phyloP scores from a whole-genome alignment of 2,888 invertebrate species.

The Metallyticus violacea region DNA sequence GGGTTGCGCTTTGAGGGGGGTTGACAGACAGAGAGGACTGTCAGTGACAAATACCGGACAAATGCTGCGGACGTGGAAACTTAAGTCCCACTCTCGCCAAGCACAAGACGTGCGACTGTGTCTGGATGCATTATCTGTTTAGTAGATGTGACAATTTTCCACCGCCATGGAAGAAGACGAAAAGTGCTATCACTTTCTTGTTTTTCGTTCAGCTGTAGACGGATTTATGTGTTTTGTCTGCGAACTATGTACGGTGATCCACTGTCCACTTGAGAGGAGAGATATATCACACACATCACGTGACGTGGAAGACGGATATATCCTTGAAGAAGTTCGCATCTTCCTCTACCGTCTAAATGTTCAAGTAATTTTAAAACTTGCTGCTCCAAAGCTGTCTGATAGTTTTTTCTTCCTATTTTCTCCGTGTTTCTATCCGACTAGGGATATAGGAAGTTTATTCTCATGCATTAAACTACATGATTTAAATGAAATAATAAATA shows the following conservation, averaged over 20 bases:
- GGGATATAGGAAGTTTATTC: too few relatives aligned
- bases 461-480: too few relatives aligned
- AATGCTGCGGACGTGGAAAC: slow-evolving; percentile 12
- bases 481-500: too few relatives aligned
- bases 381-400: too few relatives aligned
- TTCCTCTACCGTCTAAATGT: too few relatives aligned
- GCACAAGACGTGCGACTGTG: background rate
- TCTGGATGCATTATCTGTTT: slow-evolving; percentile 13
- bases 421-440: too few relatives aligned
- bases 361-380: too few relatives aligned
- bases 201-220: background rate
- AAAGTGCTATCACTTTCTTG: background rate
- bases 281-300: too few relatives aligned
- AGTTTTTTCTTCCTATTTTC: too few relatives aligned
- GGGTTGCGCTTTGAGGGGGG: background rate
- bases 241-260: too few relatives aligned
- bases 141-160: slow-evolving; percentile 15
- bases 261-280: too few relatives aligned
- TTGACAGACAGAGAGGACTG: background rate
- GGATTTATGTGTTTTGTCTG: background rate
- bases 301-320: background rate
- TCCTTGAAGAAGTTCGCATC: background rate
- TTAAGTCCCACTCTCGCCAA: background rate
- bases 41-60: slow-evolving; percentile 17
- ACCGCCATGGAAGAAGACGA: background rate